Evolutionary conservation across 2,888 invertebrate genomes (phyloP).

Genomic region (Meghimatium bilineatum): DNA sequence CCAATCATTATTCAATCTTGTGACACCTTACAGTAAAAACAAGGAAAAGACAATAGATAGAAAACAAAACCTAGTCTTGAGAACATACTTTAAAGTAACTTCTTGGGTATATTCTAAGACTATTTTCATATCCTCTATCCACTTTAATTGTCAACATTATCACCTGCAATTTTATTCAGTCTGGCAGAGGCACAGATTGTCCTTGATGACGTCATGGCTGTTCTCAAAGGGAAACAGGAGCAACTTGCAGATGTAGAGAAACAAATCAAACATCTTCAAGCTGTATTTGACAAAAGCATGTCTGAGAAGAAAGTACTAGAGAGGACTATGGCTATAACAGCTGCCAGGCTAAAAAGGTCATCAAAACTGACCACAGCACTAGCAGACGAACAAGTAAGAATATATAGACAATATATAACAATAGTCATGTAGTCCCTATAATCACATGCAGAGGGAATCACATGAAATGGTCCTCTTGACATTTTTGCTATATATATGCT

Average conservation of each 20-base stretch:
- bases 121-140: no score
- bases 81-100: no score
- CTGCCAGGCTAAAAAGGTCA: conserved; percentile 87
- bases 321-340: conserved; percentile 86
- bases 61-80: no score
- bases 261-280: conserved; percentile 79
- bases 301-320: conserved; percentile 86
- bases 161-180: conserved; percentile 56
- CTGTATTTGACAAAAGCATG: conserved; percentile 76
- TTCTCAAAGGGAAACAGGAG: conserved; percentile 87
- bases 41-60: no score
- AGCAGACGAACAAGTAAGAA: conserved; percentile 85
- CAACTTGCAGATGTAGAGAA: conserved; percentile 89
- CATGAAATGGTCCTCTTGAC: background rate
- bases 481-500: no score
- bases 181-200: conserved; percentile 84
- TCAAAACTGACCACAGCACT: conserved; percentile 90
- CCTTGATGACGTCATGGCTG: conserved; percentile 85
- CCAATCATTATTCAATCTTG: no score
- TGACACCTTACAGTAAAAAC: no score
- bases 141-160: background rate
- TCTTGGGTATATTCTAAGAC: no score
- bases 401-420: no score
- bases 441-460: background rate
- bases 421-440: no score